phyloP scores from a whole-genome alignment of 2,888 invertebrate genomes.

The Orthosia gracilis region DNA sequence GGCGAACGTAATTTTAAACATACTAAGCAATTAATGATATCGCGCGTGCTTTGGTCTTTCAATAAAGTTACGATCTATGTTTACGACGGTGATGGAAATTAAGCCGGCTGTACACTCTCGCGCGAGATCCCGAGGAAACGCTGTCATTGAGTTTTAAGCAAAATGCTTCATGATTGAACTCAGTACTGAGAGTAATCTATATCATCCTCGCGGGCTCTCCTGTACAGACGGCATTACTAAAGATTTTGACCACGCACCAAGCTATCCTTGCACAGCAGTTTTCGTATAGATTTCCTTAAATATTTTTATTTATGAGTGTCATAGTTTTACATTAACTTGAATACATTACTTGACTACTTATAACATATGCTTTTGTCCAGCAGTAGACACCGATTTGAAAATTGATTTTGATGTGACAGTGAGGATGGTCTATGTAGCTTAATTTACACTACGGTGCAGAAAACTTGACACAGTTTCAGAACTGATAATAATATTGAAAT shows the following conservation, averaged over 20 bases:
- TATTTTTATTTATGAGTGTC: slow-evolving; percentile 18
- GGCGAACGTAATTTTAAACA: too few species aligned
- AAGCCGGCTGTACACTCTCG: too few species aligned
- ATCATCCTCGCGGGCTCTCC: too few species aligned
- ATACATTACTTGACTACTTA: slow-evolving; percentile 32
- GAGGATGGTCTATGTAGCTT: slow-evolving; percentile 9
- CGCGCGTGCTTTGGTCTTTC: too few species aligned
- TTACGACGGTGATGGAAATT: too few species aligned
- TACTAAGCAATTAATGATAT: too few species aligned
- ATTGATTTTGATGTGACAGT: slow-evolving; percentile 10
- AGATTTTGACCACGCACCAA: background rate
- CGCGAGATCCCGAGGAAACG: too few species aligned
- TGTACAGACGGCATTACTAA: too few species aligned
- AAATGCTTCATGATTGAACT: too few species aligned
- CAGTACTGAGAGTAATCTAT: too few species aligned
- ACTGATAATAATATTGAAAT: background rate
- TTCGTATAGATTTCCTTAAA: slow-evolving; percentile 20
- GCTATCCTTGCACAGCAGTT: background rate
- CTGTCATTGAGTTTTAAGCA: too few species aligned
- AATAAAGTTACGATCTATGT: too few species aligned
- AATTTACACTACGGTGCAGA: slow-evolving; percentile 16
- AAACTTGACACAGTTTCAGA: slow-evolving; percentile 6
- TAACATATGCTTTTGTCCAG: slow-evolving; percentile 6
- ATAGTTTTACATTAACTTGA: slow-evolving; percentile 46
- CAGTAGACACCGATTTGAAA: slow-evolving; percentile 2